phyloP scores from a whole-genome alignment of 35 echinoderm and acorn worm genomes.

The Strongylocentrotus purpuratus region DNA sequence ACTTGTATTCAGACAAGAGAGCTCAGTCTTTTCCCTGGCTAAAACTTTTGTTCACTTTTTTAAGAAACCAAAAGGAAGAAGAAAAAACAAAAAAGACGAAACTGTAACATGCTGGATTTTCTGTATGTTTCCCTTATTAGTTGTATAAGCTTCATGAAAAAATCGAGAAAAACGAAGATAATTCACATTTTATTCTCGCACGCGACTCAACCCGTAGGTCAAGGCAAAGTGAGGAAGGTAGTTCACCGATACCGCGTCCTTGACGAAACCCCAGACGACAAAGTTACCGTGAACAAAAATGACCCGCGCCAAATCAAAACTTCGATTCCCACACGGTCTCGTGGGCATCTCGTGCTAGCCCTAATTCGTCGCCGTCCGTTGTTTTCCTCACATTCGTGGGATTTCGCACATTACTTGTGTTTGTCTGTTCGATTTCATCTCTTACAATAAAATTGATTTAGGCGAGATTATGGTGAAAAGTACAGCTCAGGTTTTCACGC shows the following conservation, averaged over 20 bases:
- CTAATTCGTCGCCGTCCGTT: neutral
- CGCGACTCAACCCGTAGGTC: conserved; percentile 11
- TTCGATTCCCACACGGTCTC: conserved; percentile 17
- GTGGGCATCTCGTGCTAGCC: conserved; percentile 24
- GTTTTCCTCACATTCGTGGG: conserved; percentile 4
- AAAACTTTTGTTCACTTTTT: too few species aligned
- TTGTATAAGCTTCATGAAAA: too few species aligned
- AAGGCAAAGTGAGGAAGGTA: conserved; percentile 37
- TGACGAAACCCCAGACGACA: neutral
- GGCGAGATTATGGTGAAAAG: neutral
- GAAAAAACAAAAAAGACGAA: too few species aligned
- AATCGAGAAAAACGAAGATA: too few species aligned
- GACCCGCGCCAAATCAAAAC: conserved; percentile 11
- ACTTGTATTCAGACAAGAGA: too few species aligned
- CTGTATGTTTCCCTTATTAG: too few species aligned
- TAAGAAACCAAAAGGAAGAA: too few species aligned
- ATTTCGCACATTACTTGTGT: conserved; percentile 17
- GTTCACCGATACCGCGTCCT: neutral
- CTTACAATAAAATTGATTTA: conserved; percentile 29
- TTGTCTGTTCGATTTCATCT: neutral
- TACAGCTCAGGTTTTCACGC: neutral
- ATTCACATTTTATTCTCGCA: neutral
- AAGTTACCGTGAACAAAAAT: neutral
- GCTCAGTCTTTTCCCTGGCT: too few species aligned
- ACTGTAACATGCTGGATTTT: too few species aligned